A percentile compares a stretch with the other conserved stretches of the same genome.
Conservation (phyloP, 1,140 invertebrate species). For the Zaprionus tsacasi region DNA sequence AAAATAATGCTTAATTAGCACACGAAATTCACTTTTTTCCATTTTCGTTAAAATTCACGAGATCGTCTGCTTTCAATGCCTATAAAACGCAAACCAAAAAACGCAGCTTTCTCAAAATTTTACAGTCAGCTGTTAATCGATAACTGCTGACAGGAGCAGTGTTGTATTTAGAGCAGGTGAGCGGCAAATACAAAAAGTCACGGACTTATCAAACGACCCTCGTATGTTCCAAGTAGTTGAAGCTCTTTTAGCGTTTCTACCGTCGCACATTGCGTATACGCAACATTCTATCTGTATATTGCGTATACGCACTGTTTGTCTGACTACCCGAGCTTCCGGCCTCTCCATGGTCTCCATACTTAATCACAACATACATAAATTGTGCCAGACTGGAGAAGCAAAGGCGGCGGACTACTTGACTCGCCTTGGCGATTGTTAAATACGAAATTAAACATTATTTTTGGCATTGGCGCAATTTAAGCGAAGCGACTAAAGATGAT, state of each 20-base stretch:
- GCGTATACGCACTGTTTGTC: constrained; percentile 1
- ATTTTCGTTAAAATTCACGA: no score
- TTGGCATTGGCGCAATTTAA: constrained; percentile 53
- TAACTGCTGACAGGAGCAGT: no score
- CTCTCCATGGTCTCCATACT: background rate
- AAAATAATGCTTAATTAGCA: no score
- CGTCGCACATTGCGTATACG: background rate
- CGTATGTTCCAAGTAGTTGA: background rate
- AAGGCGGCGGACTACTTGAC: background rate
- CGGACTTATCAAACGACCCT: no score
- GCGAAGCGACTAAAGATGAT: constrained; percentile 59
- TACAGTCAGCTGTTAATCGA: no score
- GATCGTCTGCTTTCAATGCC: no score
- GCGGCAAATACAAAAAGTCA: no score
- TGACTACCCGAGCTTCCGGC: background rate
- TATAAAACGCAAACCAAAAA: no score
- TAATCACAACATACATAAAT: constrained; percentile 41
- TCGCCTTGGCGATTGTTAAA: constrained; percentile 19
- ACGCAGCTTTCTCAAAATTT: no score
- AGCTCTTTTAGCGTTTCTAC: background rate
- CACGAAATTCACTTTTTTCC: no score
- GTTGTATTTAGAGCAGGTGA: no score
- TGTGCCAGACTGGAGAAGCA: background rate
- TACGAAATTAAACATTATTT: constrained; percentile 60
- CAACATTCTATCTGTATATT: background rate